Evolutionary conservation across 1,140 invertebrate species (phyloP).

Genomic region (Heliothis subflexa): DNA sequence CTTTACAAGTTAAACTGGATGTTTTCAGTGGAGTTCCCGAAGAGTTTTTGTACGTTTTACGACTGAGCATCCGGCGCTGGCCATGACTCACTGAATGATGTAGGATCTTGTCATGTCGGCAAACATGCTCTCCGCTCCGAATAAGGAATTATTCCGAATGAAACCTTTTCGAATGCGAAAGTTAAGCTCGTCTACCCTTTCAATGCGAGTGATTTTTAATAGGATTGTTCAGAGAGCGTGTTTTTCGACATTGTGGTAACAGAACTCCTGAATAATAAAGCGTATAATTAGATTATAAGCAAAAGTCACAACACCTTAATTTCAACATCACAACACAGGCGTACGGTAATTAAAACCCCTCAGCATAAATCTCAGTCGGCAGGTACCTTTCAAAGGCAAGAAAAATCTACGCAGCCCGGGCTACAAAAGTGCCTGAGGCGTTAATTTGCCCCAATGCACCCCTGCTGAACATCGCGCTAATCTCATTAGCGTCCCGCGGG

Average conservation of each 20-base stretch:
- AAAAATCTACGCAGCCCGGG: slow-evolving; percentile 26
- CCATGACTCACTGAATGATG: slow-evolving; percentile 44
- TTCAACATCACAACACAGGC: not conserved
- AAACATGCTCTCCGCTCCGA: slow-evolving; percentile 27
- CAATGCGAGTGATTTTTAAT: not conserved
- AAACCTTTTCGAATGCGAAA: slow-evolving; percentile 20
- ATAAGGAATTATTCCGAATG: slow-evolving; percentile 21
- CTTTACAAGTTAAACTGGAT: slow-evolving; percentile 68
- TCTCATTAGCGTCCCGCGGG: slow-evolving; percentile 54
- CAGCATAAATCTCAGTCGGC: slow-evolving; percentile 1
- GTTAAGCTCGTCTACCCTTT: slow-evolving; percentile 19
- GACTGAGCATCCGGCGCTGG: slow-evolving; percentile 32
- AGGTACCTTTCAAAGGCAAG: slow-evolving; percentile 14
- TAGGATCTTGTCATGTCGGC: slow-evolving; percentile 30
- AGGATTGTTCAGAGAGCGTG: not conserved
- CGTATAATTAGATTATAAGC: too few relatives aligned
- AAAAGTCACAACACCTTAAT: not conserved
- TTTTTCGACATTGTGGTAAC: not conserved
- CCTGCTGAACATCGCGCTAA: slow-evolving; percentile 52
- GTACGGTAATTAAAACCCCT: slow-evolving; percentile 13
- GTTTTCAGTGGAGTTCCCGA: slow-evolving; percentile 62
- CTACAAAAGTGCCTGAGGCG: slow-evolving; percentile 27
- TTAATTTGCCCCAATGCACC: slow-evolving; percentile 56
- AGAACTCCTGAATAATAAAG: too few relatives aligned
- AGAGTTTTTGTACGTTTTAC: slow-evolving; percentile 63